Evolutionary conservation across 2,888 invertebrate genomes (phyloP), one percentile per base, ranked within the genome.

Genomic region (Euclidia mi): DNA sequence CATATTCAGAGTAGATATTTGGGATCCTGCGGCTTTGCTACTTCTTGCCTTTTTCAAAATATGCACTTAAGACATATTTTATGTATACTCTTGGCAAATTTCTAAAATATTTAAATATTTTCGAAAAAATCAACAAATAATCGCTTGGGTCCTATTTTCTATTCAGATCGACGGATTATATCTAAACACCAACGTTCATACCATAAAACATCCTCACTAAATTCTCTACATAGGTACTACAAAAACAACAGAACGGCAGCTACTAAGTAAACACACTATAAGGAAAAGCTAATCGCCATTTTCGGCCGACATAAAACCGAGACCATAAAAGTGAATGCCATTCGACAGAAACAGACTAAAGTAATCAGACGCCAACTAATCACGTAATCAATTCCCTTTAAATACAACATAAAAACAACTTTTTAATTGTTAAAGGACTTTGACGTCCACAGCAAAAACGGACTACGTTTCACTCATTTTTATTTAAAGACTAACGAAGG

Each of bases 401-500:
- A 56, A 56, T 59, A 56, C 43, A 1, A 38, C 49, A 57, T 60
- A 52, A 65, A 57, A 62, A 56, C 56, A 56, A 68, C 67, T 62
- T 67, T 75, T 76, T 80, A 76, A 78, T 76, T 68, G 69, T 70
- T 66, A 56, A 56, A 59, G 64, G 53, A 53, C 57, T 65, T 65
- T 56, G 37, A 50, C 49, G 49, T 45, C 38, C 47, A 37, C 34
- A 32, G 44, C 42, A 53, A 56, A 66, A 64, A 47, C 57, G 51
- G 37, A 58, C 69, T 46, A 75, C 77, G 64, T 78, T 70, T 46
- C 42, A 41, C 35, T 37, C 55, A 49, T 70, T 74, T 81, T 78
- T 69, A 73, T 73, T 60, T 67, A 38, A 59, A 56, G 56, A 55
- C 75, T 79, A 67, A 76, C 66, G 61, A 73, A 81, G 73, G 70